Conservation (phyloP, 2,113 vertebrate species). For the Aphyosemion australe region DNA sequence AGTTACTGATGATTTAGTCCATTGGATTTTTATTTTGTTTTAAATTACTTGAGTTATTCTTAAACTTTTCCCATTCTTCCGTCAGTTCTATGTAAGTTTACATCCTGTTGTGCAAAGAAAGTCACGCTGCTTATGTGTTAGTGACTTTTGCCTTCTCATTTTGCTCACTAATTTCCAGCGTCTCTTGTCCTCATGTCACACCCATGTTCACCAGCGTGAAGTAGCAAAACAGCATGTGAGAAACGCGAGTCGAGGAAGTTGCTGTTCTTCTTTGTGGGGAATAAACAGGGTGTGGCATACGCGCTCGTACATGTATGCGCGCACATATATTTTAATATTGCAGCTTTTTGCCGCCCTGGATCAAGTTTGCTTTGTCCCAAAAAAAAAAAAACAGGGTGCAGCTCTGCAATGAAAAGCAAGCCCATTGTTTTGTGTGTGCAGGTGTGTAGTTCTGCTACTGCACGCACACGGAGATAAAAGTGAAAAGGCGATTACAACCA, state of each 20-base stretch:
- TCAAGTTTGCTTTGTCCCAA: constrained; percentile 38
- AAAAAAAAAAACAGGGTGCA: constrained; percentile 12
- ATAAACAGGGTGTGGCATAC: constrained; percentile 63
- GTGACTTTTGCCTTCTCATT: not conserved
- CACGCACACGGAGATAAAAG: constrained; percentile 41
- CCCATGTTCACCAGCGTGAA: constrained; percentile 39
- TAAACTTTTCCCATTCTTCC: not conserved
- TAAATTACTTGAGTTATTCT: no score
- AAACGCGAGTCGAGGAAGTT: constrained; percentile 53
- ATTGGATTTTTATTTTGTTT: not conserved
- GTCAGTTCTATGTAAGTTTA: no score
- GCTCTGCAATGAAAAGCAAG: constrained; percentile 16
- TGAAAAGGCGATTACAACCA: constrained; percentile 22
- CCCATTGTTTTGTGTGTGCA: not conserved
- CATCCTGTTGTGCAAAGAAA: not conserved
- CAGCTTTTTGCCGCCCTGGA: constrained; percentile 25
- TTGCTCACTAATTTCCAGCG: not conserved
- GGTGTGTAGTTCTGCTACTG: not conserved
- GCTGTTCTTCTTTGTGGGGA: constrained; percentile 36
- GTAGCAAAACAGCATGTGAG: constrained; percentile 47
- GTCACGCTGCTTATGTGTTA: no score
- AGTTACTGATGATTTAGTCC: no score
- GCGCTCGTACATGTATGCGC: not conserved
- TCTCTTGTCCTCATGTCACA: constrained; percentile 40
- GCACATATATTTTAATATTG: constrained; percentile 9